Percentiles rank a stretch among this genome's conserved stretches.
Conservation (phyloP, 2,888 invertebrate species). For the Coleophora deauratella region DNA sequence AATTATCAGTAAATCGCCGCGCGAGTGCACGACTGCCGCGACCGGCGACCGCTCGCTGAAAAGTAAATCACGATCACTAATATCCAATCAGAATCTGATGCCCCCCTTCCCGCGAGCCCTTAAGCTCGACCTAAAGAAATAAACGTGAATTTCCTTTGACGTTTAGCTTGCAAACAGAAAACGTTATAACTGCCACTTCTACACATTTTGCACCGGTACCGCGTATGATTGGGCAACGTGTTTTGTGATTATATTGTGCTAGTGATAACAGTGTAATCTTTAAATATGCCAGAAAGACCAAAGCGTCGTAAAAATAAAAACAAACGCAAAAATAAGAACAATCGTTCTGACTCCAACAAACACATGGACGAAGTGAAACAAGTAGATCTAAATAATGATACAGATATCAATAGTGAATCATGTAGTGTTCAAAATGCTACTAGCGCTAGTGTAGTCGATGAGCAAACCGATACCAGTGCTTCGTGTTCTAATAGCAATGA, state of each 20-base stretch:
- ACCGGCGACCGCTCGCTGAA: conserved; percentile 57
- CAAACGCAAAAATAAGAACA: conserved; percentile 60
- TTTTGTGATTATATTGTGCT: conserved; percentile 45
- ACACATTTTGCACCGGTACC: conserved; percentile 43
- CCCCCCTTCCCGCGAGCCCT: conserved; percentile 41
- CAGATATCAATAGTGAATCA: conserved; percentile 19
- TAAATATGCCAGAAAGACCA: conserved; percentile 59
- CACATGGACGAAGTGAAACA: conserved; percentile 30
- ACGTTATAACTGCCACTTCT: conserved; percentile 42
- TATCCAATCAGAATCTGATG: conserved; percentile 38
- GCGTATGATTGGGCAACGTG: conserved; percentile 38
- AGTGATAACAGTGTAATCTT: conserved; percentile 54
- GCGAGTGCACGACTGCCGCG: conserved; percentile 65
- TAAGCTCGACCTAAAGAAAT: conserved; percentile 29
- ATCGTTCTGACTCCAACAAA: conserved; percentile 33
- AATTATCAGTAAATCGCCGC: conserved; percentile 73
- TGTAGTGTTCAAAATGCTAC: conserved; percentile 19
- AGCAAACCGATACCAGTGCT: too few relatives aligned
- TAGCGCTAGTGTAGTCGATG: too few relatives aligned
- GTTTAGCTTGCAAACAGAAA: conserved; percentile 23
- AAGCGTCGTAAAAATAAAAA: conserved; percentile 65
- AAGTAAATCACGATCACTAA: conserved; percentile 46
- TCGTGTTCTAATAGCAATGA: conserved; percentile 3
- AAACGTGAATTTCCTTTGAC: conserved; percentile 38
- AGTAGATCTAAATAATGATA: conserved; percentile 6